A percentile compares a stretch with the other conserved stretches of the same genome.
Evolutionary conservation across 2,888 invertebrate species (phyloP).

Genomic region (Ornithoptera alexandrae): DNA sequence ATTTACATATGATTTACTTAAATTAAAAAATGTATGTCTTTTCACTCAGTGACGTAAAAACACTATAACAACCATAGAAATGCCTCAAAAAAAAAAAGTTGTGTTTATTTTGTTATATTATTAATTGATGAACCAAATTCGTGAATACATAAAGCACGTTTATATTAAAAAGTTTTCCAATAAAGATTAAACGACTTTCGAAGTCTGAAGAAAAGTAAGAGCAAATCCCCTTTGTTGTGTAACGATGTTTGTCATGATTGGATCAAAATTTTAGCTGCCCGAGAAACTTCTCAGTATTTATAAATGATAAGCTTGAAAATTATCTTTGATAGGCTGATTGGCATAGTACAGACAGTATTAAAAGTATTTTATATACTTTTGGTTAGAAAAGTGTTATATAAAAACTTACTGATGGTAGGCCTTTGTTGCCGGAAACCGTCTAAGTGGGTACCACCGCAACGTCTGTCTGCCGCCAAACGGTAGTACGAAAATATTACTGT

Average conservation of each 20-base stretch:
- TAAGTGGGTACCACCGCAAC: too few species aligned
- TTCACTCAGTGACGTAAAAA: neutral
- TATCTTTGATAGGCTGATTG: neutral
- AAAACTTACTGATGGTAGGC: too few species aligned
- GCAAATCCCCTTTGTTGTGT: slow-evolving; percentile 12
- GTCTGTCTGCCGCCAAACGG: too few species aligned
- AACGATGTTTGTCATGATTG: slow-evolving; percentile 14
- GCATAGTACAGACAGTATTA: neutral
- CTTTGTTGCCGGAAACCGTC: too few species aligned
- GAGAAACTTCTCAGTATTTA: neutral
- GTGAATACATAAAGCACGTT: slow-evolving; percentile 7
- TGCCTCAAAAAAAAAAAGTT: neutral
- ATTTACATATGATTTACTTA: too few species aligned
- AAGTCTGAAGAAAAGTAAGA: slow-evolving; percentile 12
- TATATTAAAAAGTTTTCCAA: slow-evolving; percentile 27
- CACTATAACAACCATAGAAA: neutral
- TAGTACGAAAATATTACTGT: too few species aligned
- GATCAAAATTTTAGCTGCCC: neutral
- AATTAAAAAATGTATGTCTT: neutral
- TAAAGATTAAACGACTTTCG: slow-evolving; percentile 21
- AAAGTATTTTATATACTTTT: neutral
- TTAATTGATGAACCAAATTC: neutral
- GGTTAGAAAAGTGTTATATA: too few species aligned
- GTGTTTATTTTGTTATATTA: neutral
- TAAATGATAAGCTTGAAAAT: neutral